phyloP scores from a whole-genome alignment of 2,888 invertebrate species.

The Idaea dimidiata region DNA sequence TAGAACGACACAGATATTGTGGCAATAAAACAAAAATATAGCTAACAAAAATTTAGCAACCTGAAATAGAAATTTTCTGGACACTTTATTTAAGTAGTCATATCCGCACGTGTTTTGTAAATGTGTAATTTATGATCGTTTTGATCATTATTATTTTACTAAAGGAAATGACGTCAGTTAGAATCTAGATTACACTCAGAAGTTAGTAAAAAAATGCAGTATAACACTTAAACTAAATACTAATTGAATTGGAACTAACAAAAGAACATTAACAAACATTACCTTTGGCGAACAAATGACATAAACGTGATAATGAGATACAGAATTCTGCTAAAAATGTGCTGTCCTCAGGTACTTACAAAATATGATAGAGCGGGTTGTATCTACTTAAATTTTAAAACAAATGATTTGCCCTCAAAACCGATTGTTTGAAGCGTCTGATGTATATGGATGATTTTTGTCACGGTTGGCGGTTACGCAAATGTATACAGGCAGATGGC shows the following conservation, averaged over 20 bases:
- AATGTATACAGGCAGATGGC: constrained; percentile 42
- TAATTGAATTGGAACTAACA: neutral
- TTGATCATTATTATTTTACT: neutral
- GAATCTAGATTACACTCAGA: neutral
- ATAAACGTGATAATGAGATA: neutral
- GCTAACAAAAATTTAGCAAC: neutral
- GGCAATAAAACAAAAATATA: neutral
- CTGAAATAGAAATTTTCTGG: neutral
- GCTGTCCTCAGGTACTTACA: neutral
- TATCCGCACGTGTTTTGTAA: neutral
- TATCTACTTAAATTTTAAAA: constrained; percentile 31
- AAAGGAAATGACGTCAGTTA: neutral
- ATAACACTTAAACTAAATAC: neutral
- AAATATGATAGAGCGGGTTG: constrained; percentile 3
- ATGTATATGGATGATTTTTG: constrained; percentile 48
- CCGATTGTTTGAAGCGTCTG: constrained; percentile 38
- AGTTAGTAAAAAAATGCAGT: neutral
- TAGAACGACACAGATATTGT: neutral
- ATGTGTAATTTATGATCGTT: neutral
- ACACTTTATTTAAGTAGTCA: neutral
- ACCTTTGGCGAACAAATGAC: neutral
- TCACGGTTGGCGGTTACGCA: constrained; percentile 47
- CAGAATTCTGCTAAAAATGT: neutral
- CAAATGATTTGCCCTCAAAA: constrained; percentile 39
- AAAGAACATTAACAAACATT: neutral